These are phyloP conservation scores for Sebastes hopkinsi DNA, from an alignment of 2,797 vertebrate species.

Conservation along the genomic window DNA sequence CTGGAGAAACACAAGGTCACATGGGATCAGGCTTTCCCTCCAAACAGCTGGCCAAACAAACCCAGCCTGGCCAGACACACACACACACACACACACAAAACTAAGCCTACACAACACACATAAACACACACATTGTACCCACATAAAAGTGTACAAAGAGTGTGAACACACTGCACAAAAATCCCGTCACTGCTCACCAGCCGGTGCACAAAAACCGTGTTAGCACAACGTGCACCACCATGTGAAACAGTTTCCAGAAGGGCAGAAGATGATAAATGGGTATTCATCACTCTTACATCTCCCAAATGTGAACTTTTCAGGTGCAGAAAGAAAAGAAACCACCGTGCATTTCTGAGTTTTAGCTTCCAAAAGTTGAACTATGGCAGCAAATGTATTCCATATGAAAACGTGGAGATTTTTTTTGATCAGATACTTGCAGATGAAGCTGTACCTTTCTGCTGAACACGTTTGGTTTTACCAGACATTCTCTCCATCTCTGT, in stretches of 20 bases:
- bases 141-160: conserved; percentile 16
- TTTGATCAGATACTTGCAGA: neutral
- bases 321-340: conserved; percentile 9
- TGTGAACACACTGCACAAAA: conserved; percentile 22
- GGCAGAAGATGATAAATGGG: conserved; percentile 51
- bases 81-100: conserved; percentile 1
- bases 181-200: conserved; percentile 20
- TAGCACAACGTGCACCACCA: neutral
- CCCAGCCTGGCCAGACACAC: conserved; percentile 25
- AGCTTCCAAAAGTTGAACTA: neutral
- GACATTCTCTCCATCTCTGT: neutral
- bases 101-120: conserved; percentile 9
- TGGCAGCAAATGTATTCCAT: neutral
- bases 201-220: neutral
- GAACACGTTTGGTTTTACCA: neutral
- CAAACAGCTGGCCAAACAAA: conserved; percentile 85
- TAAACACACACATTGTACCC: conserved; percentile 8
- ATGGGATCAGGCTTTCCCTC: conserved; percentile 80
- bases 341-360: neutral
- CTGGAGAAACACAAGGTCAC: conserved; percentile 83
- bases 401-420: neutral
- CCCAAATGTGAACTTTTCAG: conserved; percentile 18
- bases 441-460: neutral
- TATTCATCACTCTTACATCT: conserved; percentile 30
- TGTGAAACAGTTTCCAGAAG: conserved; percentile 44